Conservation (phyloP, 2,888 invertebrate species). For the Euclidia mi region DNA sequence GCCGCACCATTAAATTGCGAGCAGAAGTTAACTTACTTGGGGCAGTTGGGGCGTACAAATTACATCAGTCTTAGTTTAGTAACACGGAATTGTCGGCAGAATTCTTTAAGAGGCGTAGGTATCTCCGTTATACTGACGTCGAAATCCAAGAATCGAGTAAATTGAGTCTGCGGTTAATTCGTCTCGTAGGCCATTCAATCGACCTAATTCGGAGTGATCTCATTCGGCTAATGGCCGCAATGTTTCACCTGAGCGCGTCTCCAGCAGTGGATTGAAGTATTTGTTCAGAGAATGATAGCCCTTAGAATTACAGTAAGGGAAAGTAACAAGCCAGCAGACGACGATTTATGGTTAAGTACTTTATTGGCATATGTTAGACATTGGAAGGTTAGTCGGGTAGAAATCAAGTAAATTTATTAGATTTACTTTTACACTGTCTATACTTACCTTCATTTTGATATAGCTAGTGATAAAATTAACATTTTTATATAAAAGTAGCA, state of each 20-base stretch:
- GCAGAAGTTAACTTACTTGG: constrained; percentile 73
- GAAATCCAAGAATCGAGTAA: constrained; percentile 68
- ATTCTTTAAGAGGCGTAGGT: constrained; percentile 68
- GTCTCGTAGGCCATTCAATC: constrained; percentile 77
- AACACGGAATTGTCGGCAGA: constrained; percentile 70
- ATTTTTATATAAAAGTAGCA: too few relatives aligned
- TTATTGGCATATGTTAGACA: constrained; percentile 36
- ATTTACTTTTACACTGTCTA: background rate
- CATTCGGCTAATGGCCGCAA: constrained; percentile 77
- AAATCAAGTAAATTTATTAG: background rate
- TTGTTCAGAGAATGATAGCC: constrained; percentile 63
- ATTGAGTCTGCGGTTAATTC: constrained; percentile 74
- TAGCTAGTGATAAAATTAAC: too few relatives aligned
- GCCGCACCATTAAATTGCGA: constrained; percentile 74
- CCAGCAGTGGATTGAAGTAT: constrained; percentile 60
- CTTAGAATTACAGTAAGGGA: constrained; percentile 48
- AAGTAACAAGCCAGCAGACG: constrained; percentile 46
- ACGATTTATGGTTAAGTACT: constrained; percentile 44
- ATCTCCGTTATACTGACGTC: constrained; percentile 64
- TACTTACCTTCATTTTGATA: background rate
- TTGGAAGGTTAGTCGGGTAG: constrained; percentile 6
- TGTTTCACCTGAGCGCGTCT: constrained; percentile 79
- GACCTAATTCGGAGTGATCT: constrained; percentile 77
- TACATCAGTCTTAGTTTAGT: constrained; percentile 79
- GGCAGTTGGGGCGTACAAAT: constrained; percentile 77